Evolutionary conservation across 2,797 vertebrate genomes (phyloP).

Genomic region (Fistularia tabacaria): DNA sequence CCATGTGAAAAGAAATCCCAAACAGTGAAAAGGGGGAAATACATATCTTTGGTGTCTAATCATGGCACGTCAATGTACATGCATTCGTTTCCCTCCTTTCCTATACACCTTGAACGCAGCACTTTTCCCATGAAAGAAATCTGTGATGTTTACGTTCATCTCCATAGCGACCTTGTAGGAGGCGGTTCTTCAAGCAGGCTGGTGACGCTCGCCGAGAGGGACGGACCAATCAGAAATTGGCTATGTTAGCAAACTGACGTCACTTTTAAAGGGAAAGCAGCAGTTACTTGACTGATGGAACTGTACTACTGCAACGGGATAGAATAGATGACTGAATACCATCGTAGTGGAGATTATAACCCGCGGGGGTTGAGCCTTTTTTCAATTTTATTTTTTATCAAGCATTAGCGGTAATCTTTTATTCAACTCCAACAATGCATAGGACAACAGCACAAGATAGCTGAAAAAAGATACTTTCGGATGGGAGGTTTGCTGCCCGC

Average conservation of each 20-base stretch:
- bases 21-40: too few relatives aligned
- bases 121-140: constrained; percentile 41
- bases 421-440: not conserved
- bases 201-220: constrained; percentile 45
- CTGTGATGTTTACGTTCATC: constrained; percentile 72
- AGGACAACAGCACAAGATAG: constrained; percentile 1
- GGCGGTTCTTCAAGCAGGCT: constrained; percentile 19
- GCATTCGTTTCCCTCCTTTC: constrained; percentile 3
- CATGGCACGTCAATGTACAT: not conserved
- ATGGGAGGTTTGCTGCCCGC: constrained; percentile 36
- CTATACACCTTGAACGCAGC: constrained; percentile 1
- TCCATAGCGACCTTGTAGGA: constrained; percentile 62
- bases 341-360: constrained; percentile 15
- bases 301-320: constrained; percentile 45
- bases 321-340: constrained; percentile 25
- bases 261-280: constrained; percentile 71
- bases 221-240: constrained; percentile 58
- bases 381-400: not conserved
- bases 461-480: constrained; percentile 20
- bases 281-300: constrained; percentile 65
- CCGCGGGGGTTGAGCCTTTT: too few relatives aligned
- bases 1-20: too few relatives aligned
- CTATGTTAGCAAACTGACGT: constrained; percentile 58
- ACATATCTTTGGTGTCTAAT: too few relatives aligned
- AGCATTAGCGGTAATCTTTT: too few relatives aligned